Evolutionary conservation across 2,888 invertebrate genomes (phyloP), one percentile per base, ranked within the genome.

Genomic region (Lottia gigantea): DNA sequence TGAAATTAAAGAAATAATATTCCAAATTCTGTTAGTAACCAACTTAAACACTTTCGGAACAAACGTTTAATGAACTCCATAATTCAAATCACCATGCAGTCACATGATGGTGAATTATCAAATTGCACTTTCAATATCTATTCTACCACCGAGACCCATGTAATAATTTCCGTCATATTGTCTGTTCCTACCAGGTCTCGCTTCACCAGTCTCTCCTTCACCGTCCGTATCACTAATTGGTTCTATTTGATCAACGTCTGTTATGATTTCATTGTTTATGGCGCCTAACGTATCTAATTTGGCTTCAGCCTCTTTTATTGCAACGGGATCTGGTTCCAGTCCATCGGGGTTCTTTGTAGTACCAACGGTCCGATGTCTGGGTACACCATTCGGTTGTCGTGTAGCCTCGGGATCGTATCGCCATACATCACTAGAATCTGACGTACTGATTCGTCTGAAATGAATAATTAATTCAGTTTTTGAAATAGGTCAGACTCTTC

Each of bases 81-180:
- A 31, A 8, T 40, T 40, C 40, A 6, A 6, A 40, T 40, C 11
- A 11, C 40, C 40, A 40, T 8, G 40, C 40, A 40, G 11, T 40
- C 40, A 40, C 40, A 11, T 40, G 40, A 40, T 40, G 40, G 1
- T 11, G 40, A 40, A 8, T 40, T 11, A 11, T 40, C 40, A 73
- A 26, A 73, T 71, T 46, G 69, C 66, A 63, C 74, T 74, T 66
- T 74, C 74, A 45, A 76, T 75, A 45, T 77, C 79, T 62, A 73
- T 69, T n/a, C 69, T 68, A 12, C 72, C 74, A 63, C 76, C 76
- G 26, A 85, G 80, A 63, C 81, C 82, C n/a, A 82, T 79, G 67
- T 85, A 85, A 70, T 82, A 82, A 64, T 83, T 83, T n/a, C 83
- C 83, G 67, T 83, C 83, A 68, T 80, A 77, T 67, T 75, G 79